Conservation (phyloP, 2,888 invertebrate genomes). For the Hirudinaria manillensis region DNA sequence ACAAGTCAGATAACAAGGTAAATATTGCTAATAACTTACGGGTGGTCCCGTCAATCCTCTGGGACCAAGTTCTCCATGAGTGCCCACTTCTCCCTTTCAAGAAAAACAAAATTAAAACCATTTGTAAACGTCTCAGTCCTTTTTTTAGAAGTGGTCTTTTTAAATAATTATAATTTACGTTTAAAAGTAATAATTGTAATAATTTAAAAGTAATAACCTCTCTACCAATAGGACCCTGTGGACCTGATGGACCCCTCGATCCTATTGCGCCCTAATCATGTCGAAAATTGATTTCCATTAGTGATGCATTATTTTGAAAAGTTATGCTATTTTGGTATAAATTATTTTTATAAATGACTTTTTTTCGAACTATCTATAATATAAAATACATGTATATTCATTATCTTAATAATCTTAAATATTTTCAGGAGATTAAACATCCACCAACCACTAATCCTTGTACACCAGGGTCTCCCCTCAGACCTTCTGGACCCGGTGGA, state of each 20-base stretch:
- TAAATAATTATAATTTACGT: background rate
- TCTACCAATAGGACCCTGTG: constrained; percentile 35
- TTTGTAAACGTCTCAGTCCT: too few relatives aligned
- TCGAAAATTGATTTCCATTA: background rate
- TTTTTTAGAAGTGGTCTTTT: too few relatives aligned
- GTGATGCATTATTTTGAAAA: background rate
- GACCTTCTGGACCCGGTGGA: constrained; percentile 44
- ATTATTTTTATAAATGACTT: background rate
- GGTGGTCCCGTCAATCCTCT: constrained; percentile 35
- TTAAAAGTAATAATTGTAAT: too few relatives aligned
- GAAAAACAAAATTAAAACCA: background rate
- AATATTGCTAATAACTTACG: constrained; percentile 10
- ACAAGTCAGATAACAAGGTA: too few relatives aligned
- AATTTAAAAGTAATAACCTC: constrained; percentile 15
- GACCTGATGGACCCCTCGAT: constrained; percentile 34
- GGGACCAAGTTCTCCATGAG: constrained; percentile 34
- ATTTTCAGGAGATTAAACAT: background rate
- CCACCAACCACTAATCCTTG: constrained; percentile 35
- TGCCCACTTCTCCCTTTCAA: constrained; percentile 35
- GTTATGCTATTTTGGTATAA: background rate
- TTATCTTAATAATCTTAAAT: too few relatives aligned
- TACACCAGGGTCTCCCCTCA: constrained; percentile 46
- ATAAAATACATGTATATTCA: too few relatives aligned
- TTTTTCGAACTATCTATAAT: background rate
- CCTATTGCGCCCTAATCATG: constrained; percentile 35